Evolutionary conservation across 2,888 invertebrate genomes (phyloP).

Genomic region (Harpalus rubripes): DNA sequence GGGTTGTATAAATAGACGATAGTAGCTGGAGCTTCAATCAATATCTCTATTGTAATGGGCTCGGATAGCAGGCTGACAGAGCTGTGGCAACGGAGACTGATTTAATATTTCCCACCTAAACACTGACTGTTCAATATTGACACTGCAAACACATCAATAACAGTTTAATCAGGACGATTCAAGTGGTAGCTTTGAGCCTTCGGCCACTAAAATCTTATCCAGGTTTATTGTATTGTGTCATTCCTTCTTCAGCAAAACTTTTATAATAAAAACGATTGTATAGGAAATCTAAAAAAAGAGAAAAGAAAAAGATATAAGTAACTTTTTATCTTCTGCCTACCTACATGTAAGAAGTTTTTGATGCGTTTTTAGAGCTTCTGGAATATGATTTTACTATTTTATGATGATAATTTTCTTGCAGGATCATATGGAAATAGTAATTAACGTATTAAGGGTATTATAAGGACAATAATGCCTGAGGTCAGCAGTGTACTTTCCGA

Average conservation of each 20-base stretch:
- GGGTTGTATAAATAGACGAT: not conserved
- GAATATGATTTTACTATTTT: too few species aligned
- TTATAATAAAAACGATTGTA: not conserved
- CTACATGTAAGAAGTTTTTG: not conserved
- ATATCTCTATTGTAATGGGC: constrained; percentile 28
- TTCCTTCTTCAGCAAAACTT: not conserved
- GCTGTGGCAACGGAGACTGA: constrained; percentile 48
- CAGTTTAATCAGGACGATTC: constrained; percentile 55
- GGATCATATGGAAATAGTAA: too few species aligned
- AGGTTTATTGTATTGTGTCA: not conserved
- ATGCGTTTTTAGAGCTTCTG: too few species aligned
- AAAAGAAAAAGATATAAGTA: not conserved
- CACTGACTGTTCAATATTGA: constrained; percentile 59
- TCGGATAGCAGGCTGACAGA: constrained; percentile 14
- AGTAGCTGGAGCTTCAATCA: constrained; percentile 10
- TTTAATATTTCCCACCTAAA: constrained; percentile 62
- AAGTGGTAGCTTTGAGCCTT: constrained; percentile 18
- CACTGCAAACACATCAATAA: constrained; percentile 58
- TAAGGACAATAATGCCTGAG: too few species aligned
- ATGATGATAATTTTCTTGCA: too few species aligned
- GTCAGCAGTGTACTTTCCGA: too few species aligned
- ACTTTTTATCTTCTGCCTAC: not conserved
- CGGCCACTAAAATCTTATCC: constrained; percentile 3
- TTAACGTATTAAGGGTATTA: too few species aligned
- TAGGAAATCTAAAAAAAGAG: not conserved